Conservation (phyloP, 2,888 invertebrate species). For the Mythimna loreyi region DNA sequence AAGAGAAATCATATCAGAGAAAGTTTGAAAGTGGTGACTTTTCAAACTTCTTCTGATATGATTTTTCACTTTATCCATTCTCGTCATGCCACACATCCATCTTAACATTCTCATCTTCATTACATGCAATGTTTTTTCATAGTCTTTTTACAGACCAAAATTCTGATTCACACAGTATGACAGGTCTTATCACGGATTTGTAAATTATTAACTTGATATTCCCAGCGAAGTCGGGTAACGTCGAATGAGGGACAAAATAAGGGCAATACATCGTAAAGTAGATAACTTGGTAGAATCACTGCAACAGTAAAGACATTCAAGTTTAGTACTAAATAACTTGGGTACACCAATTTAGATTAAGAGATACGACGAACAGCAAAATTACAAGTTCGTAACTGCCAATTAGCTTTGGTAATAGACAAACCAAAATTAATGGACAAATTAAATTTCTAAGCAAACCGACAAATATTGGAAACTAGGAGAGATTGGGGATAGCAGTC, state of each 20-base stretch:
- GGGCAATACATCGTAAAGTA: conserved; percentile 34
- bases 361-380: conserved; percentile 55
- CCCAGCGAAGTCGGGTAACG: neutral
- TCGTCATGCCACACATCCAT: too few relatives aligned
- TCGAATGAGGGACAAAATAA: neutral
- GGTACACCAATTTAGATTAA: conserved; percentile 50
- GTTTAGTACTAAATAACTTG: conserved; percentile 54
- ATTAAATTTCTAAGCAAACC: conserved; percentile 74
- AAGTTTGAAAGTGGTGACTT: too few relatives aligned
- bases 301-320: conserved; percentile 43
- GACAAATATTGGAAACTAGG: conserved; percentile 76
- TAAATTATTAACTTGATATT: too few relatives aligned
- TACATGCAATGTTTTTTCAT: too few relatives aligned
- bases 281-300: conserved; percentile 26
- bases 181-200: too few relatives aligned
- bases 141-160: too few relatives aligned
- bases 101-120: too few relatives aligned
- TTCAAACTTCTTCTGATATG: too few relatives aligned
- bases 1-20: too few relatives aligned
- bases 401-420: conserved; percentile 68
- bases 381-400: conserved; percentile 65
- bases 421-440: conserved; percentile 76
- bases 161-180: too few relatives aligned
- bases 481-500: conserved; percentile 65
- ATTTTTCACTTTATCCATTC: too few relatives aligned